These are phyloP conservation scores for Odontesthes bonariensis DNA, from an alignment of 2,113 vertebrate genomes.

Conservation along the genomic window DNA sequence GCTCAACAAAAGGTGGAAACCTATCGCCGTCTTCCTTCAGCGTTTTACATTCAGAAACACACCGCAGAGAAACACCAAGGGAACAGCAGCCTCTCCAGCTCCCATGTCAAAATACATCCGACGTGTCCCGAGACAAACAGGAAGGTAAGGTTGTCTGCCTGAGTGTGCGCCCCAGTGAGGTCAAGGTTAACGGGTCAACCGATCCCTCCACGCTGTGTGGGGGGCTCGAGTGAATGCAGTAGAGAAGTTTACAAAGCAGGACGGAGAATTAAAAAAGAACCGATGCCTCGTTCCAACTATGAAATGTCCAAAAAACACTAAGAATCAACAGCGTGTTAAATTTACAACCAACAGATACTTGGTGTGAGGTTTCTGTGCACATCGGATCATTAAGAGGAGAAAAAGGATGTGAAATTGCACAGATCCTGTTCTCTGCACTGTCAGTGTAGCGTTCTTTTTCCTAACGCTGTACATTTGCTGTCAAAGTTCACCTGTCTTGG, in stretches of 20 bases:
- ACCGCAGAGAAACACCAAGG: constrained; percentile 37
- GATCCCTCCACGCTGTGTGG: constrained; percentile 6
- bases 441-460: no score
- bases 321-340: no score
- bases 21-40: constrained; percentile 30
- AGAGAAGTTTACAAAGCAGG: neutral
- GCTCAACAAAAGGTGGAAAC: constrained; percentile 27
- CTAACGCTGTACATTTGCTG: no score
- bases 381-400: no score
- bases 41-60: constrained; percentile 14
- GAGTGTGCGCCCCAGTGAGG: constrained; percentile 39
- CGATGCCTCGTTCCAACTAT: no score
- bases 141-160: constrained; percentile 20
- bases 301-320: no score
- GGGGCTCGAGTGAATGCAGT: neutral
- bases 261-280: neutral
- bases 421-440: neutral
- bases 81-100: constrained; percentile 30
- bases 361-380: no score
- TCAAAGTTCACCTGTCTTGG: no score
- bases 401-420: neutral
- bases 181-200: constrained; percentile 44
- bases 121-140: constrained; percentile 21
- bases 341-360: no score
- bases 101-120: constrained; percentile 50